Evolutionary conservation across 2,797 vertebrate species (phyloP), one percentile per base, ranked within the genome.

Genomic region (Poeciliopsis gracilis): DNA sequence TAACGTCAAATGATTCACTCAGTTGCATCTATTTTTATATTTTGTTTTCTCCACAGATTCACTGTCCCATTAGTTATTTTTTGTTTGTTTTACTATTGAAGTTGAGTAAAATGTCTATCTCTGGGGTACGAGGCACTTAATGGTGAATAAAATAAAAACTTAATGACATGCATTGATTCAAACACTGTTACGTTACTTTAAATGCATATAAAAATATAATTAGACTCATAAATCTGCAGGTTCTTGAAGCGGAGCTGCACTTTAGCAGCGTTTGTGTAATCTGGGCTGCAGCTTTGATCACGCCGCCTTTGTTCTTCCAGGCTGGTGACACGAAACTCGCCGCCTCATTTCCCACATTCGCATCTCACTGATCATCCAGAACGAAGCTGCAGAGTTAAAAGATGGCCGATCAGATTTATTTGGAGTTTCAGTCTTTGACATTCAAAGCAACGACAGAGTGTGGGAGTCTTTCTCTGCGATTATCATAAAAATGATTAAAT

Each of bases 11-110:
- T 5, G 57, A 82, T 85, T 81, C 72, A 61, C 85, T 73, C 84
- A 77, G 66, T 84, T 88, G 73, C 51, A 80, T 88, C 84, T 74
- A 81, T 84, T 36, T 86, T 77, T 73, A 86, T 81, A 76, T 76
- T 72, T 25, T 86, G 49, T 53, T 86, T 78, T 51, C 25, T 1
- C 43, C 28, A 59, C 57, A 10, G 59, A 75, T 86, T 71, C 74
- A 61, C 41, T 46, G 76, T 67, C 73, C 28, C 36, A 36, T 30
- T 45, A 51, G 70, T 63, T 38, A 67, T 76, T 57, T 43, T 70
- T 38, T 36, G 20, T 74, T 77, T 77, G 51, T n/a, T 38, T n/a
- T 28, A n/a, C 10, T 76, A 25, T 33, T 36, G 47, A 77, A 73
- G 16, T 57, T 9, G 13, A 67, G 74, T 74, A 53, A 20, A 23